A percentile compares a stretch with the other conserved stretches of the same genome.
Conservation (phyloP, 1,140 invertebrate species). For the Choristoneura fumiferana region DNA sequence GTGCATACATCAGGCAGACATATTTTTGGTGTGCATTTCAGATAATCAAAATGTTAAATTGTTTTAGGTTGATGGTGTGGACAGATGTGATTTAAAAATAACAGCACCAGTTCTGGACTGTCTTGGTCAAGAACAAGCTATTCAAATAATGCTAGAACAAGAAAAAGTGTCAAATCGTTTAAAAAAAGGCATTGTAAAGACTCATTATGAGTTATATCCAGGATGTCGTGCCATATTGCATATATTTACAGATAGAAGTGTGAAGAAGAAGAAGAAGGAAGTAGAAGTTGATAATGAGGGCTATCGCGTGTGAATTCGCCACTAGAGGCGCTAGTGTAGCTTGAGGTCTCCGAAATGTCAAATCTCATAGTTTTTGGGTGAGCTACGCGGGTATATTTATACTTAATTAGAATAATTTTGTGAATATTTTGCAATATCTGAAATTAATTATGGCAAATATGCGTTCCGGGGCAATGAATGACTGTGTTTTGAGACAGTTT, state of each 20-base stretch:
- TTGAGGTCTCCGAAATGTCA: too few species aligned
- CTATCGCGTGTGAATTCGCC: too few species aligned
- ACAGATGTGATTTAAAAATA: conserved; percentile 65
- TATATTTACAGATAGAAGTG: conserved; percentile 47
- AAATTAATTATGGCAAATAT: too few species aligned
- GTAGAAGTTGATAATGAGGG: conserved; percentile 6
- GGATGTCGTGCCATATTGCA: conserved; percentile 60
- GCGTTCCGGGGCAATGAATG: too few species aligned
- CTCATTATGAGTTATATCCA: conserved; percentile 59
- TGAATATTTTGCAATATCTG: too few species aligned
- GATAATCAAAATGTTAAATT: conserved; percentile 9
- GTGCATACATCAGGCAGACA: neutral
- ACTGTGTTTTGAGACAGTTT: too few species aligned
- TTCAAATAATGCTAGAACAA: conserved; percentile 51
- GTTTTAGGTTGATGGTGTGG: conserved; percentile 63
- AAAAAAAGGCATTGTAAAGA: conserved; percentile 45
- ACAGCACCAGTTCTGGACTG: conserved; percentile 44
- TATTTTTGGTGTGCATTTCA: too few species aligned
- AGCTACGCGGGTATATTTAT: too few species aligned
- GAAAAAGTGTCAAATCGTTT: conserved; percentile 41
- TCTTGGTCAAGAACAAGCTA: conserved; percentile 44
- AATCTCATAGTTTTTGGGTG: too few species aligned
- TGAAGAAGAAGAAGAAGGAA: conserved; percentile 11
- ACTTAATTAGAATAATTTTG: too few species aligned
- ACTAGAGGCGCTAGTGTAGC: too few species aligned